Conservation (phyloP, 2,113 vertebrate species). For the Corynorhinus townsendii region DNA sequence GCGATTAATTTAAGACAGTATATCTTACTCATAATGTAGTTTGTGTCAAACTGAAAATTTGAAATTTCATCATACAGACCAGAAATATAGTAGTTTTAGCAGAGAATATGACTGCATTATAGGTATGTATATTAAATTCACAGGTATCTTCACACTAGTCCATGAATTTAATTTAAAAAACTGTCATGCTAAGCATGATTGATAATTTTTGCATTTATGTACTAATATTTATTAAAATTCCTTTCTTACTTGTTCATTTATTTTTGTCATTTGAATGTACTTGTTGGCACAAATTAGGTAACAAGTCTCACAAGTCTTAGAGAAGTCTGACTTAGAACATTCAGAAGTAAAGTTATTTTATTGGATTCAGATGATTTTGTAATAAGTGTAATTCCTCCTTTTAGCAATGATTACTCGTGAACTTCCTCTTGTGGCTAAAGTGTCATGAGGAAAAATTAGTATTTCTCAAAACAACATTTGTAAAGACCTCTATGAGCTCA, state of each 20-base stretch:
- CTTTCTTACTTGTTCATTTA: not conserved
- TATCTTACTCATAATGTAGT: constrained; percentile 10
- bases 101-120: not conserved
- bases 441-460: not conserved
- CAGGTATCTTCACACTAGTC: not conserved
- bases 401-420: not conserved
- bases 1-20: not conserved
- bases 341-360: not conserved
- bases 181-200: not conserved
- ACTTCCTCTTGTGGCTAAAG: not conserved
- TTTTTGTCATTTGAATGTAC: constrained; percentile 14
- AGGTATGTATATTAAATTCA: not conserved
- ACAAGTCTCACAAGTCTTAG: not conserved
- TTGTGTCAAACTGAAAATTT: not conserved
- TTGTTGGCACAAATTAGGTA: not conserved
- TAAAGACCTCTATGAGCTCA: not conserved
- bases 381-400: not conserved
- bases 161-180: not conserved
- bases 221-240: not conserved
- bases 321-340: not conserved
- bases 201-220: not conserved
- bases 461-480: constrained; percentile 10
- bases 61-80: not conserved
- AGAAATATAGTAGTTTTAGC: not conserved
- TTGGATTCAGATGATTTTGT: not conserved